phyloP scores from a whole-genome alignment of 2,888 invertebrate genomes.

The Monoplex corrugatus region DNA sequence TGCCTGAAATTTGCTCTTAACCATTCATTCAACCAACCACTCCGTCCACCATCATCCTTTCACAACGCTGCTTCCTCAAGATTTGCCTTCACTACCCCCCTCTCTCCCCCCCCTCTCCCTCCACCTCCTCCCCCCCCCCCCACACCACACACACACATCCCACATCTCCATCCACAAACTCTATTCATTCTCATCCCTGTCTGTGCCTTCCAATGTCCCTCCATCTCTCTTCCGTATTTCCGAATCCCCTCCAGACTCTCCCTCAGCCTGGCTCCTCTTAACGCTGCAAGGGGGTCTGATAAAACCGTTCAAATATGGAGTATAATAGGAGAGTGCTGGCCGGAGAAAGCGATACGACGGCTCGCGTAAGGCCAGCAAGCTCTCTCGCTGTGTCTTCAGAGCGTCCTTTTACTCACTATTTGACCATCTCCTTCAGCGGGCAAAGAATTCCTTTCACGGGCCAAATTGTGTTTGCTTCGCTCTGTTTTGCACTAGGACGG shows the following conservation, averaged over 20 bases:
- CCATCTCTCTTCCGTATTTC: not conserved
- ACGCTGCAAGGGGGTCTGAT: not conserved
- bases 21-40: too few species aligned
- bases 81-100: not conserved
- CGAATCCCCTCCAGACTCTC: not conserved
- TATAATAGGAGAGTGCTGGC: slow-evolving; percentile 4
- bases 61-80: too few species aligned
- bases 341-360: slow-evolving; percentile 28
- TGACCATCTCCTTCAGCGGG: slow-evolving; percentile 39
- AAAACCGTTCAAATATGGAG: slow-evolving; percentile 44
- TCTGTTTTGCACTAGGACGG: slow-evolving; percentile 5
- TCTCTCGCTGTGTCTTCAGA: not conserved
- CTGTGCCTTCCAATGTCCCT: not conserved
- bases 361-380: slow-evolving; percentile 35
- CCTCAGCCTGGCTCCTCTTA: not conserved
- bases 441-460: slow-evolving; percentile 41
- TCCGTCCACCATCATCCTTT: too few species aligned
- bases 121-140: not conserved
- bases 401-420: slow-evolving; percentile 25
- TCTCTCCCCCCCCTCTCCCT: not conserved
- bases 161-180: not conserved
- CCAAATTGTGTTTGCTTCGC: slow-evolving; percentile 49
- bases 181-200: not conserved
- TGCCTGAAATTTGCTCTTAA: too few species aligned
- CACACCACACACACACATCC: not conserved